These are phyloP conservation scores for Pycnonotus jocosus DNA, from an alignment of 2,113 vertebrate genomes.

Conservation along the genomic window DNA sequence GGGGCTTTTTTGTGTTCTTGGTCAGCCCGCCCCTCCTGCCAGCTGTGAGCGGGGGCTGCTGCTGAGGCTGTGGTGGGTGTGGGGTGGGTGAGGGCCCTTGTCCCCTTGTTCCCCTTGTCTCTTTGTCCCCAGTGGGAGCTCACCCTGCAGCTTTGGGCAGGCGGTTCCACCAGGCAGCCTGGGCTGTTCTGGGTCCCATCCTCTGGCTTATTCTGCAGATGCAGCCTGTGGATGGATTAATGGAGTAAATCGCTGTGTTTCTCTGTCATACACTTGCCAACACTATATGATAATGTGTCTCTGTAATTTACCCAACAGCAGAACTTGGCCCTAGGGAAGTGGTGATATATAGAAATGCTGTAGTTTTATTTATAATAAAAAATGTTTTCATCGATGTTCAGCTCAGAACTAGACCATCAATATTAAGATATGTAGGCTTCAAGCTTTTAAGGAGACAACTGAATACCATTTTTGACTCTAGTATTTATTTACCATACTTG, in stretches of 20 bases:
- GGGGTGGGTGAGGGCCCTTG: background rate
- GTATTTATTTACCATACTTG: background rate
- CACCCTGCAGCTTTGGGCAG: background rate
- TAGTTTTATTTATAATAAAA: background rate
- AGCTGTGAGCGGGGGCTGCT: background rate
- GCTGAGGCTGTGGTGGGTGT: background rate
- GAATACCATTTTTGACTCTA: background rate
- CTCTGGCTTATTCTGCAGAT: background rate
- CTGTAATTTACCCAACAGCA: background rate
- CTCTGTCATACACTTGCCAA: background rate
- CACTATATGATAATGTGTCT: background rate
- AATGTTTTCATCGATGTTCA: conserved; percentile 3
- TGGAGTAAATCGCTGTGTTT: background rate
- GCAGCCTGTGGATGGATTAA: background rate
- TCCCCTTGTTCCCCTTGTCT: no score
- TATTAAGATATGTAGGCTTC: background rate
- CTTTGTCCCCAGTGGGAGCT: background rate
- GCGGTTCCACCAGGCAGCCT: rapidly evolving
- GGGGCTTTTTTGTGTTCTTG: background rate
- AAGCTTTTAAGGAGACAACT: background rate
- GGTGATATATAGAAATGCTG: background rate
- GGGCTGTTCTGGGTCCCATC: background rate
- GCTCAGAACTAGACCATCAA: background rate
- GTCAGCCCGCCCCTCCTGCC: background rate
- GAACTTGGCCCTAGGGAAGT: background rate